A percentile compares a stretch with the other conserved stretches of the same genome.
phyloP scores from a whole-genome alignment of 2,113 vertebrate species.

The Hydrolagus affinis region DNA sequence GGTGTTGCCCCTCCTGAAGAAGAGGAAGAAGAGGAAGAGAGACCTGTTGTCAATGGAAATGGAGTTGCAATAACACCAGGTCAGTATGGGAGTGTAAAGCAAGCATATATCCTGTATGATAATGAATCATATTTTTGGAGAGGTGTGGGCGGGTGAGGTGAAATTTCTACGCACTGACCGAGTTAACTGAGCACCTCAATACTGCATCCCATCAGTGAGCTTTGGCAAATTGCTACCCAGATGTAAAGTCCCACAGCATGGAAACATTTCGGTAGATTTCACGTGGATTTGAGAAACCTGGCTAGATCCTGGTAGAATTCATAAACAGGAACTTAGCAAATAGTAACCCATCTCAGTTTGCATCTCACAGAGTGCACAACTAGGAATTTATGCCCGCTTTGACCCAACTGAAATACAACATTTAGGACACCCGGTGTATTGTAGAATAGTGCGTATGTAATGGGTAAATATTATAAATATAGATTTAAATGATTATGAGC shows the following conservation, averaged over 20 bases:
- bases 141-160: neutral
- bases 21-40: slow-evolving; percentile 94
- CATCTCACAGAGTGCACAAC: no score
- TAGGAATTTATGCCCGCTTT: no score
- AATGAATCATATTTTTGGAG: neutral
- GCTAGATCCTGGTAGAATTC: no score
- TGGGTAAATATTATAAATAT: no score
- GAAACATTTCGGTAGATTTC: neutral
- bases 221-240: neutral
- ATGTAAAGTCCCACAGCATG: neutral
- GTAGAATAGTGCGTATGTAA: no score
- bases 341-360: no score
- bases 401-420: no score
- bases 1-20: slow-evolving; percentile 86
- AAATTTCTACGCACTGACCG: neutral
- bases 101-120: neutral
- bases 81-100: slow-evolving; percentile 46
- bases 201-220: no score
- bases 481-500: no score
- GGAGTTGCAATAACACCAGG: slow-evolving; percentile 78
- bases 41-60: slow-evolving; percentile 81
- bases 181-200: neutral
- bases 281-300: neutral
- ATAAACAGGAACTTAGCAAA: no score
- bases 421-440: no score